Evolutionary conservation across 2,113 vertebrate species (phyloP), one percentile per base, ranked within the genome.

Genomic region (Merops nubicus): DNA sequence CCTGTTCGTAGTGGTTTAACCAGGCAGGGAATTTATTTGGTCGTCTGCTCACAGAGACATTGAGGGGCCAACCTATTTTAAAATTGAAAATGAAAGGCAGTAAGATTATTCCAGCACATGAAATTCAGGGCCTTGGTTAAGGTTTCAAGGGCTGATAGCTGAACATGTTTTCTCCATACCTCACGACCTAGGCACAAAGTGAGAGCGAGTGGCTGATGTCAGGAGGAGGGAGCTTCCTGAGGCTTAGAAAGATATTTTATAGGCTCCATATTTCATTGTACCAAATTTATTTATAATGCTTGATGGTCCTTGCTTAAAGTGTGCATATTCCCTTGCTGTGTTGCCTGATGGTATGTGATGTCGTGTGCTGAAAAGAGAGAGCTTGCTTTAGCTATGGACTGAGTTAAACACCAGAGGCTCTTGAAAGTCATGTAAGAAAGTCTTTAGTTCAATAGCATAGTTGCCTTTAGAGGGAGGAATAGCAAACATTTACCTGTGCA

Each of bases 11-110:
- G 56, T 86, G 74, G 87, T 90, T 93, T 92, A 92, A 85, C 95
- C 76, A 94, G 82, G 28, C 50, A 73, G 75, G 47, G 65, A 74
- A 69, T 93, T 89, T 96, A 59, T 91, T 92, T 96, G 73, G 33
- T 82, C 0, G 0, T 73, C 83, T 93, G 56, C 76, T 96, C 63
- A 72, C 81, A 92, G 57, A 77, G 62, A 51, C 40, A 2, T 20
- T 42, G 73, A 96, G 75, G 56, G 78, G 45, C 79, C 5, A 16
- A 51, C 34, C 62, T 67, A 2, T 56, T 89, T 81, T 45, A 33
- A 85, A 78, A 63, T 47, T 59, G 26, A 57, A 33, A 89, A 53
- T 36, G 12, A 50, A 65, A 91, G 59, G 13, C 54, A 53, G 14
- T 16, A 15, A 67, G 5, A 33, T 77, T 43, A 22, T 65, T 86